phyloP scores from a whole-genome alignment of 1,140 invertebrate species.

The Oscheius sp. region DNA sequence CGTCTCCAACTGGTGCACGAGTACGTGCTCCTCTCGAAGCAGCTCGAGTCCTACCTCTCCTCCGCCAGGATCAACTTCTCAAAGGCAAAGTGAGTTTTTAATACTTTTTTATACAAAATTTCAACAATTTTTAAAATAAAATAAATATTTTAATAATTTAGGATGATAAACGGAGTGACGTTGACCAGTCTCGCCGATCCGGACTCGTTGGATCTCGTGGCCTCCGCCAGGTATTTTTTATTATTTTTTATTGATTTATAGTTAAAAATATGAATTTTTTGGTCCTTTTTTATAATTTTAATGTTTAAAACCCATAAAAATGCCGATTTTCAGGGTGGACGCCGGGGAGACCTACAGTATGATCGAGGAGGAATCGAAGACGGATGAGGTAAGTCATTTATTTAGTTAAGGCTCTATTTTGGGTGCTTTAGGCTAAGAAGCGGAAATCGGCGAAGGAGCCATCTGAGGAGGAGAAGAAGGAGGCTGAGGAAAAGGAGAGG shows the following conservation, averaged over 20 bases:
- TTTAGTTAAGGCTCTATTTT: not conserved
- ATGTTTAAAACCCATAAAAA: too few relatives aligned
- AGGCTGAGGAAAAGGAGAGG: too few relatives aligned
- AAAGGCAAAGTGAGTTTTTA: constrained; percentile 23
- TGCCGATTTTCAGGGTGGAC: not conserved
- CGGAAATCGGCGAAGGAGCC: too few relatives aligned
- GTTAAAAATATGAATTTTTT: not conserved
- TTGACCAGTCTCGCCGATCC: constrained; percentile 1
- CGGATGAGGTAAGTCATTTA: not conserved
- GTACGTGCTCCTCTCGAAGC: not conserved
- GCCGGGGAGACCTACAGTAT: not conserved
- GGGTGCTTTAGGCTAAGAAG: not conserved
- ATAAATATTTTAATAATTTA: not conserved
- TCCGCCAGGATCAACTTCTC: constrained; percentile 13
- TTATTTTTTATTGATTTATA: not conserved
- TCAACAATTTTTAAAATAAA: not conserved
- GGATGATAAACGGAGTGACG: constrained; percentile 4
- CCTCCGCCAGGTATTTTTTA: not conserved
- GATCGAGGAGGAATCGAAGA: not conserved
- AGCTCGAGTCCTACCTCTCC: not conserved
- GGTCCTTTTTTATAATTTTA: too few relatives aligned
- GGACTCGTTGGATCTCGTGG: not conserved
- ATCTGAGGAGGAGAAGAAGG: not conserved
- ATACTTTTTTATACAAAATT: too few relatives aligned
- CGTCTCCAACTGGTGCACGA: not conserved